A percentile compares a stretch with the other conserved stretches of the same genome.
Conservation (phyloP, 2,888 invertebrate genomes). For the Chrysopilus asiliformis region DNA sequence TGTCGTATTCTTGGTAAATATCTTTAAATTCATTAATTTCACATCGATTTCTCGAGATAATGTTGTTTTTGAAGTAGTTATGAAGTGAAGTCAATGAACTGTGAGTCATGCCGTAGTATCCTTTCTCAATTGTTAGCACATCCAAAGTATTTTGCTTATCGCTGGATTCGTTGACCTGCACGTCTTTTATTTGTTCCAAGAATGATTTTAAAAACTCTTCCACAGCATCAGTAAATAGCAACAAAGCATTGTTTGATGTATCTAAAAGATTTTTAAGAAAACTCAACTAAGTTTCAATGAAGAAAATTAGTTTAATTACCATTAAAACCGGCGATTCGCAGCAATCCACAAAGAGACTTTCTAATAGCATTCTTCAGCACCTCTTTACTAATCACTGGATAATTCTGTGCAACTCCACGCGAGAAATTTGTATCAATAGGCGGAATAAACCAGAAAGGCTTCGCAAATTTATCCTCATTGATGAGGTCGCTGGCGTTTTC, state of each 20-base stretch:
- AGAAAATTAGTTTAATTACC: slow-evolving; percentile 9
- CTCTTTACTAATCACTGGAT: slow-evolving; percentile 22
- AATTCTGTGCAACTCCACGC: slow-evolving; percentile 23
- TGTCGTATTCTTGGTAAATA: slow-evolving; percentile 31
- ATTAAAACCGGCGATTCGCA: slow-evolving; percentile 30
- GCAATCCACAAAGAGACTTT: slow-evolving; percentile 30
- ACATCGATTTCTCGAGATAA: slow-evolving; percentile 27
- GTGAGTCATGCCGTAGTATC: slow-evolving; percentile 26
- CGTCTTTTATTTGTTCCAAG: slow-evolving; percentile 21
- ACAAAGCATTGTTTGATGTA: slow-evolving; percentile 27
- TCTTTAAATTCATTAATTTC: slow-evolving; percentile 31
- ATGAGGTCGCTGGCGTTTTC: slow-evolving; percentile 31
- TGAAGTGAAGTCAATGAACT: slow-evolving; percentile 29
- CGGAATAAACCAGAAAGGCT: slow-evolving; percentile 33
- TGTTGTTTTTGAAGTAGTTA: slow-evolving; percentile 32
- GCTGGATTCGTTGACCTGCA: slow-evolving; percentile 17
- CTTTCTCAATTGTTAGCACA: slow-evolving; percentile 26
- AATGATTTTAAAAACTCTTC: slow-evolving; percentile 29
- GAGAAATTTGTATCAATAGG: slow-evolving; percentile 27
- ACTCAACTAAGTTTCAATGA: background rate
- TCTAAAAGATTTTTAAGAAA: slow-evolving; percentile 17
- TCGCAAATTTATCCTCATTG: slow-evolving; percentile 28
- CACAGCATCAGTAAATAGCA: slow-evolving; percentile 28
- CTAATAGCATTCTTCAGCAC: slow-evolving; percentile 25
- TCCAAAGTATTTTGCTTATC: slow-evolving; percentile 20